phyloP scores from a whole-genome alignment of 2,113 vertebrate species.

The Orcinus orca region DNA sequence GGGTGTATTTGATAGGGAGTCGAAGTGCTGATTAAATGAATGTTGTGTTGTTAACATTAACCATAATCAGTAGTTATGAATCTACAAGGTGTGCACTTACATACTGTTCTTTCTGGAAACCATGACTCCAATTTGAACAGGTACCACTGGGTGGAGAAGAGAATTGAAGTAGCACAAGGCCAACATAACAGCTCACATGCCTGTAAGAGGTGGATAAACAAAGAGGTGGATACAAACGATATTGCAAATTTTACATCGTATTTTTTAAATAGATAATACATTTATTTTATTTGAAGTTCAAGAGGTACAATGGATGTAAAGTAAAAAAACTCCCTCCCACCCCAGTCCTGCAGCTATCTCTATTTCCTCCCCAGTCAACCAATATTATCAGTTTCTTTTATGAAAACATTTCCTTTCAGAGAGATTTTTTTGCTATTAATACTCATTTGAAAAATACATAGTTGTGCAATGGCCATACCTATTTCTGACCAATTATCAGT shows the following conservation, averaged over 20 bases:
- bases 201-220: background rate
- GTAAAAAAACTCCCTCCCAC: background rate
- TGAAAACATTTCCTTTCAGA: conserved; percentile 23
- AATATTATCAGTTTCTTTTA: conserved; percentile 15
- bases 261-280: background rate
- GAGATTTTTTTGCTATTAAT: background rate
- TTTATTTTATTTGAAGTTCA: background rate
- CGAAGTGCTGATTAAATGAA: background rate
- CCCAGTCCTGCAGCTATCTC: background rate
- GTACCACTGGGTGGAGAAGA: background rate
- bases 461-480: background rate
- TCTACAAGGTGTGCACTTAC: background rate
- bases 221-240: background rate
- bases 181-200: background rate
- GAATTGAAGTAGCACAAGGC: background rate
- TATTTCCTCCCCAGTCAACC: background rate
- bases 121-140: background rate
- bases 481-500: background rate
- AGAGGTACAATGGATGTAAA: background rate
- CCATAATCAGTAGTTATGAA: background rate
- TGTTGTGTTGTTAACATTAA: background rate
- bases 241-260: background rate
- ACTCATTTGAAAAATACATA: background rate
- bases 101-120: background rate
- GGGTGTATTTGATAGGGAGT: background rate